Conservation (phyloP, 2,888 invertebrate genomes). For the Herminia tarsipennalis region DNA sequence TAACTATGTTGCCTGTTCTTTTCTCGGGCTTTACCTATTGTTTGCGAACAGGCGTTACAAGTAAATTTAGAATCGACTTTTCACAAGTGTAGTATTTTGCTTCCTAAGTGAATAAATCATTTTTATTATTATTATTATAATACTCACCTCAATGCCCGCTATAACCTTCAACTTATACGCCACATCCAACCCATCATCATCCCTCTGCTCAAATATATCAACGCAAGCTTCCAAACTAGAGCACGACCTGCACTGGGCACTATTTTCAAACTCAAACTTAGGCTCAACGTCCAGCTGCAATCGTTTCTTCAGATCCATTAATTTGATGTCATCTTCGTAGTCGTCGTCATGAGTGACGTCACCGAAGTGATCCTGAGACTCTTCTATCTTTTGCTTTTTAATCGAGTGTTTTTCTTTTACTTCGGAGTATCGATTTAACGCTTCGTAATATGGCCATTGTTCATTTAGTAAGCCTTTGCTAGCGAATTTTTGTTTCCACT, state of each 20-base stretch:
- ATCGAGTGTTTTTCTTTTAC: conserved; percentile 42
- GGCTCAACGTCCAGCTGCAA: conserved; percentile 56
- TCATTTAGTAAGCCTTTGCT: conserved; percentile 74
- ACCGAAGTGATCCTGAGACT: conserved; percentile 38
- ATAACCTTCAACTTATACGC: conserved; percentile 67
- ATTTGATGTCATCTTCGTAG: conserved; percentile 73
- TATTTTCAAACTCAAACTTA: conserved; percentile 52
- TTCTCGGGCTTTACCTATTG: no score
- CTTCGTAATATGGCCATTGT: conserved; percentile 76
- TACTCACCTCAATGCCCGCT: conserved; percentile 69
- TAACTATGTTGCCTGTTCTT: no score
- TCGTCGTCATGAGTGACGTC: conserved; percentile 54
- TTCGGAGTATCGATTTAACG: conserved; percentile 62
- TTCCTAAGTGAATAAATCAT: no score
- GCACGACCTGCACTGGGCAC: conserved; percentile 66
- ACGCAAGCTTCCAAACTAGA: conserved; percentile 61
- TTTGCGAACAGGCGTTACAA: no score
- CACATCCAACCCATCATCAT: conserved; percentile 61
- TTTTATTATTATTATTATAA: no score
- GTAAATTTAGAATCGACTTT: no score
- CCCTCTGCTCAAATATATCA: conserved; percentile 62
- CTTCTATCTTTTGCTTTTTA: conserved; percentile 41
- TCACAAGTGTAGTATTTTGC: no score
- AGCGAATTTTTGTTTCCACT: conserved; percentile 81
- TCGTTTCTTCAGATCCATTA: conserved; percentile 71